These are phyloP conservation scores for Dysdera silvatica DNA, from an alignment of 1,140 invertebrate species.

Conservation along the genomic window DNA sequence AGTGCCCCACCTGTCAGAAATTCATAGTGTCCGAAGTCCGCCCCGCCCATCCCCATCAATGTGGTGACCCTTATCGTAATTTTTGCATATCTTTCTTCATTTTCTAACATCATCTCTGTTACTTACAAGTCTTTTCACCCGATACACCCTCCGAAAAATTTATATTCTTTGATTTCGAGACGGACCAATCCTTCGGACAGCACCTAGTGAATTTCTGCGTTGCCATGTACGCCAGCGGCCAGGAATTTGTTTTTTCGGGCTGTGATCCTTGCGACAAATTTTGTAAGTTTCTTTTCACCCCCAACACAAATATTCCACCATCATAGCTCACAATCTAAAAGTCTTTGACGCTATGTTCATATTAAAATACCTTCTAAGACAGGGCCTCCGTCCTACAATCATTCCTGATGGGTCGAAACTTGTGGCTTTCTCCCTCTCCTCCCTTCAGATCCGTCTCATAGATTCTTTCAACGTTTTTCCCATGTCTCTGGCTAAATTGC, in stretches of 20 bases:
- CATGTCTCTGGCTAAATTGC: background rate
- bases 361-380: background rate
- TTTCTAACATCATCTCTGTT: no score
- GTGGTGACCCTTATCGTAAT: background rate
- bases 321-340: background rate
- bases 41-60: background rate
- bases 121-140: no score
- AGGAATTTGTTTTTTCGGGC: background rate
- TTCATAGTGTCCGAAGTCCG: background rate
- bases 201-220: background rate
- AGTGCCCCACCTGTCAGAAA: background rate
- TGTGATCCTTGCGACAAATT: background rate
- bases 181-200: background rate
- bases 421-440: background rate
- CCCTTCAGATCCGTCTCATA: background rate
- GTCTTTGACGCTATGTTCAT: background rate
- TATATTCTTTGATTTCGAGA: no score
- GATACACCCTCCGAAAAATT: no score
- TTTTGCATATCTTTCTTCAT: no score
- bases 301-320: background rate
- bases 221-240: background rate
- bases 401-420: background rate
- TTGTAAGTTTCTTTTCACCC: background rate
- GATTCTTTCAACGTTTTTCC: constrained; percentile 5
- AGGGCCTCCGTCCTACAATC: background rate